These are phyloP conservation scores for Euura saliciscinereae DNA, from an alignment of 1,140 invertebrate genomes.

Conservation along the genomic window DNA sequence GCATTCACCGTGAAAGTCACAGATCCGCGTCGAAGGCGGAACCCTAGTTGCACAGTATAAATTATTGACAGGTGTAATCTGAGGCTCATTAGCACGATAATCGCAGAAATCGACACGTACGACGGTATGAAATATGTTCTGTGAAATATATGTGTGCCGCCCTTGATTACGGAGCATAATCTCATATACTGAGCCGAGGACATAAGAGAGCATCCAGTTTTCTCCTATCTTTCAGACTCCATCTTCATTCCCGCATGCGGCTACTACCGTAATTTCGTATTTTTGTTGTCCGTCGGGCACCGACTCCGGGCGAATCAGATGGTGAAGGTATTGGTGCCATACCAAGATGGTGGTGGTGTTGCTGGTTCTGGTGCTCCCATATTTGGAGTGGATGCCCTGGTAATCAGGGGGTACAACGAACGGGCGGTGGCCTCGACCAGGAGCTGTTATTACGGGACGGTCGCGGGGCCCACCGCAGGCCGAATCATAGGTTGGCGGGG, in stretches of 20 bases:
- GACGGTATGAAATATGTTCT: not conserved
- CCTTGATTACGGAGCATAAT: too few species aligned
- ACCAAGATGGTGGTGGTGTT: not conserved
- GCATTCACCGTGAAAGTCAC: too few species aligned
- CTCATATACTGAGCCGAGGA: too few species aligned
- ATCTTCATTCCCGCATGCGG: not conserved
- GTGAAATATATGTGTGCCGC: too few species aligned
- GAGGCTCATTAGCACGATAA: not conserved
- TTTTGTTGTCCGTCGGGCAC: not conserved
- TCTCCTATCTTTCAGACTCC: not conserved
- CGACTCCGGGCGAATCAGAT: not conserved
- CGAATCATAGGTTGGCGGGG: conserved; percentile 4
- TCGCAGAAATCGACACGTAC: not conserved
- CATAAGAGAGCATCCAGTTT: not conserved
- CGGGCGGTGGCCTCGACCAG: conserved; percentile 11
- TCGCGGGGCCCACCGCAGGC: conserved; percentile 7
- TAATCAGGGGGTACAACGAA: conserved; percentile 10
- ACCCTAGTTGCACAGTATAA: not conserved
- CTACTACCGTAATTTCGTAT: not conserved
- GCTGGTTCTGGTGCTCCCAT: conserved; percentile 9
- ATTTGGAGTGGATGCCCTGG: conserved; percentile 12
- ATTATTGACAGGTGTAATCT: not conserved
- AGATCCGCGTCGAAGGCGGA: too few species aligned
- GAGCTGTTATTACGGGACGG: conserved; percentile 12
- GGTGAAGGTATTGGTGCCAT: not conserved